These are phyloP conservation scores for Phaonia tiefii DNA, from an alignment of 2,888 invertebrate genomes.

Conservation along the genomic window DNA sequence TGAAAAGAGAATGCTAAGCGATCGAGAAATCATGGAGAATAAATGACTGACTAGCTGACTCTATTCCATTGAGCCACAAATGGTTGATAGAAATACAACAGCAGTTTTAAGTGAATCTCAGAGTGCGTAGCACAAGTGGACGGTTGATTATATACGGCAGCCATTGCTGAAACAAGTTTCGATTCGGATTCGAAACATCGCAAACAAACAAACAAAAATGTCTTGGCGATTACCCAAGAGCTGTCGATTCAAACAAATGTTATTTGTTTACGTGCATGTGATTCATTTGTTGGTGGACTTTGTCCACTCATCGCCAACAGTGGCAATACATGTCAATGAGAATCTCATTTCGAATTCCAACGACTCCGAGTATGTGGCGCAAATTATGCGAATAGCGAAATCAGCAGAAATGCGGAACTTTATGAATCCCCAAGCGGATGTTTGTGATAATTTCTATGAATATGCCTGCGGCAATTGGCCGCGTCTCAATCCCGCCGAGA, in stretches of 20 bases:
- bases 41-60: not conserved
- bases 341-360: conserved; percentile 73
- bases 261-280: conserved; percentile 47
- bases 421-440: conserved; percentile 73
- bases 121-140: conserved; percentile 18
- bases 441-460: conserved; percentile 76
- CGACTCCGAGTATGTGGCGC: conserved; percentile 72
- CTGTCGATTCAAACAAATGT: conserved; percentile 20
- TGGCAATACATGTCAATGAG: conserved; percentile 70
- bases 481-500: conserved; percentile 74
- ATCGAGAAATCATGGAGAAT: not conserved
- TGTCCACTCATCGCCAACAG: conserved; percentile 39
- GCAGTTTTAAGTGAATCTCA: conserved; percentile 2
- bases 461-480: conserved; percentile 78
- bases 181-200: not conserved
- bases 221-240: conserved; percentile 45
- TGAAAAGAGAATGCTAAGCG: not conserved
- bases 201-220: conserved; percentile 37
- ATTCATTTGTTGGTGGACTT: conserved; percentile 43
- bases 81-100: not conserved
- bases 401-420: conserved; percentile 76
- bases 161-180: conserved; percentile 8
- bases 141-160: not conserved
- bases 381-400: conserved; percentile 75
- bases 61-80: not conserved